Conservation (phyloP, 2,113 vertebrate species). For the Protobothrops flavoviridis region DNA sequence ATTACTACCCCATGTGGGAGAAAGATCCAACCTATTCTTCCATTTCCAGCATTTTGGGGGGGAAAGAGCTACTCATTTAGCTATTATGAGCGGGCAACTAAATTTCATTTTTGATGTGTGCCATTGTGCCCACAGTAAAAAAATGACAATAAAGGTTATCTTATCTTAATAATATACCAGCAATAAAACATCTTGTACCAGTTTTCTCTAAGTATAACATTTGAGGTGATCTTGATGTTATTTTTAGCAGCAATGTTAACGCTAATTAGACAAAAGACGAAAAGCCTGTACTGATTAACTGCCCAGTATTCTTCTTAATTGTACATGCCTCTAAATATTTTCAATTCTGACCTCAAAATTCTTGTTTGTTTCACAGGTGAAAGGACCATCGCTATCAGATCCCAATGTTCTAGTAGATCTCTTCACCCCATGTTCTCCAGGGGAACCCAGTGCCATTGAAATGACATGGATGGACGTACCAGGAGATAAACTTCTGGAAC, state of each 20-base stretch:
- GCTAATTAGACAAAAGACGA: neutral
- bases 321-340: neutral
- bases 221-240: neutral
- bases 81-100: neutral
- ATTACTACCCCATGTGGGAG: neutral
- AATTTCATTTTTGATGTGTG: too few relatives aligned
- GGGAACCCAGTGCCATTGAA: conserved; percentile 84
- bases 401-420: conserved; percentile 76
- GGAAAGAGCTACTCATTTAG: neutral
- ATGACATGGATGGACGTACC: conserved; percentile 98
- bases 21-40: neutral
- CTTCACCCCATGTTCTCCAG: conserved; percentile 92
- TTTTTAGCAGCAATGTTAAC: neutral
- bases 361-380: conserved; percentile 72
- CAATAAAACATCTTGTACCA: neutral
- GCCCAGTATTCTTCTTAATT: neutral
- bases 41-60: neutral
- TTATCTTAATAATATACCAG: neutral
- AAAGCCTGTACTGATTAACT: neutral
- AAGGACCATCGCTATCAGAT: conserved; percentile 79
- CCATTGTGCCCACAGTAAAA: too few relatives aligned
- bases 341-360: neutral
- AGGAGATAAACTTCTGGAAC: conserved; percentile 90
- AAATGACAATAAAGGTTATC: too few relatives aligned
- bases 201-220: neutral